phyloP scores from a whole-genome alignment of 37 sponge, comb jelly and placozoan genomes.

The Chondrosia reniformis region DNA sequence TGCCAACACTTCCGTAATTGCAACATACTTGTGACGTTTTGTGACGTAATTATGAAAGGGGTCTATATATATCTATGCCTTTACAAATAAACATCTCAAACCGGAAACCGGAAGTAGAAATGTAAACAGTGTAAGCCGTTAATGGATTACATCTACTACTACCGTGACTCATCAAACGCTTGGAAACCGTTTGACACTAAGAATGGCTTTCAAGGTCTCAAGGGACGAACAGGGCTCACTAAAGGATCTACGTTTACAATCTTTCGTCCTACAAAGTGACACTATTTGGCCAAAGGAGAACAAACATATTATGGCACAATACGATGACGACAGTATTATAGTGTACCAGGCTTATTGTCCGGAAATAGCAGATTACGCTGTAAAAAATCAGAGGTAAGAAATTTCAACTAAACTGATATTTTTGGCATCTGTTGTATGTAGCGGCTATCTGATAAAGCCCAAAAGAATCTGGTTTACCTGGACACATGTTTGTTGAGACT shows the following conservation, averaged over 20 bases:
- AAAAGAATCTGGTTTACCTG: neutral
- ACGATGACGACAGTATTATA: constrained; percentile 55
- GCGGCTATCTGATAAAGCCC: neutral
- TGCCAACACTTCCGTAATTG: no score
- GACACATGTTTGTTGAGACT: no score
- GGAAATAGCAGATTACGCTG: constrained; percentile 64
- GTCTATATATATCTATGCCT: no score
- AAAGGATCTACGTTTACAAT: constrained; percentile 40
- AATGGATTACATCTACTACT: no score
- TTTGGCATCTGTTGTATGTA: neutral
- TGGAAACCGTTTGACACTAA: neutral
- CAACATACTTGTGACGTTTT: no score
- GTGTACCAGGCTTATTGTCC: constrained; percentile 78
- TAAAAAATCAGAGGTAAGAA: constrained; percentile 47
- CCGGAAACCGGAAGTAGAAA: no score
- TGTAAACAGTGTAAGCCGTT: no score
- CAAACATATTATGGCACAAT: constrained; percentile 70
- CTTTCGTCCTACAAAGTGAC: constrained; percentile 31
- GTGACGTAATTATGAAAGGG: no score
- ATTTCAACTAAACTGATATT: neutral
- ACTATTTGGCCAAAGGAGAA: constrained; percentile 62
- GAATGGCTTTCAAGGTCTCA: neutral
- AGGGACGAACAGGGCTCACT: neutral
- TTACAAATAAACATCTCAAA: no score
- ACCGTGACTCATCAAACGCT: neutral